Conservation (phyloP, 2,888 invertebrate species). For the Dolomedes plantarius region DNA sequence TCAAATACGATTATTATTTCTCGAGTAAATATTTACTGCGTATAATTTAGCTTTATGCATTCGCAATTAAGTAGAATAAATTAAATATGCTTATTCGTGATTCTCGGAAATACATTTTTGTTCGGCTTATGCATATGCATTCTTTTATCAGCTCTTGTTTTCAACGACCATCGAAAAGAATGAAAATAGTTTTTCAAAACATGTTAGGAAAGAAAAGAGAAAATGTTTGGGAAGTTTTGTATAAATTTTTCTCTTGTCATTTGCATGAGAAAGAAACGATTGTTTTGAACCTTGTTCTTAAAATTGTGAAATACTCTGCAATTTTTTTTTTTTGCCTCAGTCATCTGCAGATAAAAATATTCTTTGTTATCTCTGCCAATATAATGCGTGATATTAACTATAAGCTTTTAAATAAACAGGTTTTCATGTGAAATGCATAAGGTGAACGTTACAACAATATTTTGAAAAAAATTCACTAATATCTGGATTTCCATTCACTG, state of each 20-base stretch:
- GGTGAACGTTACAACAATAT: no score
- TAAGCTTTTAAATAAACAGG: no score
- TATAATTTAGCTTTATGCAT: slow-evolving; percentile 17
- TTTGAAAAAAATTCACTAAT: no score
- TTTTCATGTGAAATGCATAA: no score
- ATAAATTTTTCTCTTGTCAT: slow-evolving; percentile 13
- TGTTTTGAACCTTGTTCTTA: not conserved
- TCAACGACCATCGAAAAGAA: not conserved
- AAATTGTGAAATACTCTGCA: not conserved
- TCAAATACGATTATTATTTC: slow-evolving; percentile 11
- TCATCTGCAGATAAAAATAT: not conserved
- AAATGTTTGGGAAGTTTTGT: not conserved
- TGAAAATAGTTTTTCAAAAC: not conserved
- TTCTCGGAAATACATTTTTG: not conserved
- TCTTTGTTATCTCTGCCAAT: not conserved
- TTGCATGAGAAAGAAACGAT: slow-evolving; percentile 21
- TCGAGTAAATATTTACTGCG: slow-evolving; percentile 18
- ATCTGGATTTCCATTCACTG: no score
- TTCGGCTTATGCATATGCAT: slow-evolving; percentile 15
- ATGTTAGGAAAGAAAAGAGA: not conserved
- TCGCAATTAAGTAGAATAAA: slow-evolving; percentile 21
- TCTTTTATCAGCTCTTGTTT: slow-evolving; percentile 16
- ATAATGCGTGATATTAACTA: no score
- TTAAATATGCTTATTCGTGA: slow-evolving; percentile 13
- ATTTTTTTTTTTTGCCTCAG: not conserved